A percentile compares a stretch with the other conserved stretches of the same genome.
Evolutionary conservation across 2,888 invertebrate species (phyloP).

Genomic region (Suillia variegata): DNA sequence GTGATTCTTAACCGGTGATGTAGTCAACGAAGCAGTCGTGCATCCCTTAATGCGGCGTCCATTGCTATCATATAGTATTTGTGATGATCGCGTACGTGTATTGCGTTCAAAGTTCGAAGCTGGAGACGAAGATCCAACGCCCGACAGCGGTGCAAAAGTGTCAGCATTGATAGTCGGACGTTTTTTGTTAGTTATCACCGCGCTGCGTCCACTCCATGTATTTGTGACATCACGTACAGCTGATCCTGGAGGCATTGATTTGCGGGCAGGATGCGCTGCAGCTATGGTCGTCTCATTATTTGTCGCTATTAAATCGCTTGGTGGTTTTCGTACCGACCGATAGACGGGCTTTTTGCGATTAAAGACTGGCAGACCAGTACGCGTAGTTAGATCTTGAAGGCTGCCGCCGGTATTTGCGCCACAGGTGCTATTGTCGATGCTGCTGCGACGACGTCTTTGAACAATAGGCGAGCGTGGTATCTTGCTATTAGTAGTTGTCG

Average conservation of each 20-base stretch:
- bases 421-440: slow-evolving; percentile 54
- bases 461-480: slow-evolving; percentile 59
- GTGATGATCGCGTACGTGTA: slow-evolving; percentile 55
- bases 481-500: slow-evolving; percentile 55
- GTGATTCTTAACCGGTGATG: slow-evolving; percentile 65
- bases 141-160: slow-evolving; percentile 63
- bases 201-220: slow-evolving; percentile 75
- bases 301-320: slow-evolving; percentile 29
- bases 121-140: slow-evolving; percentile 31
- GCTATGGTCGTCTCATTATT: slow-evolving; percentile 31
- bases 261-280: no score
- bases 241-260: slow-evolving; percentile 48
- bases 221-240: slow-evolving; percentile 66
- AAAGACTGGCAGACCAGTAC: slow-evolving; percentile 46
- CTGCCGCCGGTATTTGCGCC: no score
- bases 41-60: slow-evolving; percentile 62
- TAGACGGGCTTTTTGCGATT: slow-evolving; percentile 59
- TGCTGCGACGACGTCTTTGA: slow-evolving; percentile 56
- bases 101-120: slow-evolving; percentile 63
- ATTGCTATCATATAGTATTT: slow-evolving; percentile 62
- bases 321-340: slow-evolving; percentile 62
- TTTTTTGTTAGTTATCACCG: slow-evolving; percentile 51
- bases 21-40: slow-evolving; percentile 53
- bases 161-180: slow-evolving; percentile 67
- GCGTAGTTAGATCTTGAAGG: slow-evolving; percentile 49